phyloP scores from a whole-genome alignment of 1,140 invertebrate genomes.

The Apis cerana region DNA sequence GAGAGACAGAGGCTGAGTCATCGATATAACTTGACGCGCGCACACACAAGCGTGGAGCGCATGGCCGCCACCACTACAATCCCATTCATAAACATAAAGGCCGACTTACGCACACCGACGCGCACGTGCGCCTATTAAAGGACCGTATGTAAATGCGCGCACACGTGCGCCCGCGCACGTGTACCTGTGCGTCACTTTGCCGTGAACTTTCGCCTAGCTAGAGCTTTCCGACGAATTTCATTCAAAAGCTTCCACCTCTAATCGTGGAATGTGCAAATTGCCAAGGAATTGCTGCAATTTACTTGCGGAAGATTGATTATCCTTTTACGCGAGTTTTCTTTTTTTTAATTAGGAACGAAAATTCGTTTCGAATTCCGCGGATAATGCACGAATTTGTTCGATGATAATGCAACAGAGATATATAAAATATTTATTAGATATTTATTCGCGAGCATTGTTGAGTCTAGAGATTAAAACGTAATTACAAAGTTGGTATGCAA shows the following conservation, averaged over 20 bases:
- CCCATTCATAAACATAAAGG: constrained; percentile 59
- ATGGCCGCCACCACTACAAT: constrained; percentile 55
- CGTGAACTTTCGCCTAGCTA: neutral
- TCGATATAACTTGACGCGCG: constrained; percentile 67
- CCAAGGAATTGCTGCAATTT: too few species aligned
- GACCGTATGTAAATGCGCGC: constrained; percentile 49
- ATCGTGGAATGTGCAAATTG: neutral
- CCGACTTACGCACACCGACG: constrained; percentile 42
- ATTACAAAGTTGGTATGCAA: too few species aligned
- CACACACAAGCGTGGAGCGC: constrained; percentile 19
- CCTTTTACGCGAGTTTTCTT: neutral
- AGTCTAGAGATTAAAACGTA: too few species aligned
- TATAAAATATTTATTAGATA: too few species aligned
- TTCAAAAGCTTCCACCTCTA: neutral
- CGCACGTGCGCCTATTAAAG: constrained; percentile 46
- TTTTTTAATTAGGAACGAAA: too few species aligned
- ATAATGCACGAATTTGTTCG: too few species aligned
- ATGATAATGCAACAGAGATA: too few species aligned
- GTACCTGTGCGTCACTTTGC: constrained; percentile 9
- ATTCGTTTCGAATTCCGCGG: too few species aligned
- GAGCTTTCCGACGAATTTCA: neutral
- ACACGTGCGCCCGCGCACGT: constrained; percentile 37
- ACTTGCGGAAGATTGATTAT: neutral
- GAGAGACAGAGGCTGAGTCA: constrained; percentile 63
- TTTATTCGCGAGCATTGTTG: too few species aligned